phyloP scores from a whole-genome alignment of 2,113 vertebrate genomes.

The Brachypteracias leptosomus region DNA sequence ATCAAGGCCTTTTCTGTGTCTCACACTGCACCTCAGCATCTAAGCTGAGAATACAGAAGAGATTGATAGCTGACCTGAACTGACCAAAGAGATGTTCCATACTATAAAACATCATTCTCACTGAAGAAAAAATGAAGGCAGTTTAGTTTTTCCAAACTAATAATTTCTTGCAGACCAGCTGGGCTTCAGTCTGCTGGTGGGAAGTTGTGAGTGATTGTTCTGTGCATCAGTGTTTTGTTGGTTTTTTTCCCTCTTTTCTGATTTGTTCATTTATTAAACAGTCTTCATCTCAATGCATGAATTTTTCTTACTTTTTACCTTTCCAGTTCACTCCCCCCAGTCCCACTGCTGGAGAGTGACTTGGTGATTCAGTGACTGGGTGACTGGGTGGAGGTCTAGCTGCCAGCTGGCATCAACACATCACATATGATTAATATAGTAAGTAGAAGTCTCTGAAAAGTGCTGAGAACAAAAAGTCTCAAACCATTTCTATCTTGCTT shows the following conservation, averaged over 20 bases:
- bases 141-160: neutral
- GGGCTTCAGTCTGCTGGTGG: neutral
- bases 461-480: neutral
- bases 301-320: neutral
- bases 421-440: neutral
- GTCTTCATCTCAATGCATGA: neutral
- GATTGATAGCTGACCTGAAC: rapidly evolving
- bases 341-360: rapidly evolving
- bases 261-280: too few species aligned
- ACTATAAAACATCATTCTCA: neutral
- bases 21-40: neutral
- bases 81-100: neutral
- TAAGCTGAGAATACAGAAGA: neutral
- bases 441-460: neutral
- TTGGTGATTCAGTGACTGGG: too few species aligned
- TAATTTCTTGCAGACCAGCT: neutral
- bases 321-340: neutral
- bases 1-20: neutral
- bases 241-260: neutral
- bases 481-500: neutral
- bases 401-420: neutral
- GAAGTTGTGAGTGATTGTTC: neutral
- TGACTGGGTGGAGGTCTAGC: neutral
- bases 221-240: neutral
- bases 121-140: neutral